Base-by-base conservation (phyloP, 2,888 invertebrate genomes). In the Odontothrips loti region DNA sequence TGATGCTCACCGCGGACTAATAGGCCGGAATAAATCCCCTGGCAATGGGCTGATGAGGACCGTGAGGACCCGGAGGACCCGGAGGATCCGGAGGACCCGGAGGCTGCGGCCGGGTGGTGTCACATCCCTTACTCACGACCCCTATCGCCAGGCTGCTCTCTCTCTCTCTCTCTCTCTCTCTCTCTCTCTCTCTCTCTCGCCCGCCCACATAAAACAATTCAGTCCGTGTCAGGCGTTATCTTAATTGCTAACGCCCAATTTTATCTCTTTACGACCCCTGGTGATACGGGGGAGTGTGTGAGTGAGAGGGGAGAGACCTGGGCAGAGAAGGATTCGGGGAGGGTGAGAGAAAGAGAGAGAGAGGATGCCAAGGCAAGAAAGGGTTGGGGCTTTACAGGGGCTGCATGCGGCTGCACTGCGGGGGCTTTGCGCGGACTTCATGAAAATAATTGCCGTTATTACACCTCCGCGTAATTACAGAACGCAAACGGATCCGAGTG, bases 221-320 rank as follows among this genome's bases (percentile, higher is more conserved):
- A n/a, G 68, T n/a, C 68, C 9, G 17, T 51, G 51, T 51, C 51
- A 8, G 51, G 68, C 68, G 68, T 68, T 68, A 68, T 68, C 68
- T 68, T 68, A 68, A 68, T 68, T 68, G 68, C 68, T 68, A 68
- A 68, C 68, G 68, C 68, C 68, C 68, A 68, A 68, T 68, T 68
- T 68, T 68, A 68, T 68, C 68, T 68, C 68, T 68, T 68, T 68
- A 68, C 68, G 68, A 68, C 51, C 51, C n/a, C 51, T 51, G 51
- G 17, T 12, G 51, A 51, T 12, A 17, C 51, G 51, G 51, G 17
- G 17, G 51, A 17, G 51, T 12, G 12, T 51, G 51, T 51, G 51
- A 12, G 51, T 12, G 12, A 17, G 15, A 11, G 48, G 10, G 48
- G 10, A 11, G 9, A 48, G 48, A 11, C 15, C 51, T 1, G 51